phyloP scores from a whole-genome alignment of 1,140 invertebrate genomes.

The Dendrolimus kikuchii region DNA sequence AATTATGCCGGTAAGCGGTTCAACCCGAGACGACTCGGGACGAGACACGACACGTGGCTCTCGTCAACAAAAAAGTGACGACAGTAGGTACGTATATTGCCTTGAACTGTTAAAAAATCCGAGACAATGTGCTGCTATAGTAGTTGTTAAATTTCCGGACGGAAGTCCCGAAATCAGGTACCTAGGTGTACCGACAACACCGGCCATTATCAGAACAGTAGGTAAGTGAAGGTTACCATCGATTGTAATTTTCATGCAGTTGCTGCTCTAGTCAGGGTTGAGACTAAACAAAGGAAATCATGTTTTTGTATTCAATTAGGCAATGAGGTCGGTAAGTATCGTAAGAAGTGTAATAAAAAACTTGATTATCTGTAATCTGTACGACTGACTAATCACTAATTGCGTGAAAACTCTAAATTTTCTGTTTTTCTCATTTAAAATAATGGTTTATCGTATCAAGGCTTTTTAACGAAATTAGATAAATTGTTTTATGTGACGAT shows the following conservation, averaged over 20 bases:
- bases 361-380: constrained; percentile 11
- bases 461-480: not conserved
- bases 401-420: constrained; percentile 34
- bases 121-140: too few relatives aligned
- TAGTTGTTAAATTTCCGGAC: too few relatives aligned
- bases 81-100: too few relatives aligned
- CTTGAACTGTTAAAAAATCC: too few relatives aligned
- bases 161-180: too few relatives aligned
- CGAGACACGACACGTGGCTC: constrained; percentile 37
- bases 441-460: constrained; percentile 12
- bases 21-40: constrained; percentile 24
- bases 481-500: too few relatives aligned
- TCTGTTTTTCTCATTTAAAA: constrained; percentile 14
- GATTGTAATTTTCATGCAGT: constrained; percentile 42
- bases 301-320: constrained; percentile 34
- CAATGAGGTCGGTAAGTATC: constrained; percentile 43
- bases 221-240: constrained; percentile 42
- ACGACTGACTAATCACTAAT: constrained; percentile 39
- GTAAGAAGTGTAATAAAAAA: constrained; percentile 54
- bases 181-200: constrained; percentile 6
- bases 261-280: constrained; percentile 19
- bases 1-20: constrained; percentile 49
- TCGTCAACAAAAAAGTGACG: constrained; percentile 1
- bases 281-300: constrained; percentile 40
- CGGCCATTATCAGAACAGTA: constrained; percentile 14